Conservation (phyloP, 2,888 invertebrate species). For the Hydropsyche betteni region DNA sequence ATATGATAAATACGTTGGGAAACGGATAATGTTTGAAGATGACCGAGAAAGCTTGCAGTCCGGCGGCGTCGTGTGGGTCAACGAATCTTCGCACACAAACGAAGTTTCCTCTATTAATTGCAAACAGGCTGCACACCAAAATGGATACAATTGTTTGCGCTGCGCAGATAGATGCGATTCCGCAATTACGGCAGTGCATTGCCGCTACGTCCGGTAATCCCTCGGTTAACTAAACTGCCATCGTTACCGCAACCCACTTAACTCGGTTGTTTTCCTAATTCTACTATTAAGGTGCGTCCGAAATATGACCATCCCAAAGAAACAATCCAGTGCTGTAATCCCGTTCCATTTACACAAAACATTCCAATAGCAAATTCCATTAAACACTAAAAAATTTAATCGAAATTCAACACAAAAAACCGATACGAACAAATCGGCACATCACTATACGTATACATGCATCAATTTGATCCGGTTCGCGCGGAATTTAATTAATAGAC, state of each 20-base stretch:
- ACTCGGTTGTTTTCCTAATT: constrained; percentile 35
- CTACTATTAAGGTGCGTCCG: constrained; percentile 16
- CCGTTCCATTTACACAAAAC: too few relatives aligned
- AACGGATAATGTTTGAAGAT: not conserved
- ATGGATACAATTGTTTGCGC: constrained; percentile 3
- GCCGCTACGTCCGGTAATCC: constrained; percentile 30
- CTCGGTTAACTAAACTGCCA: constrained; percentile 33
- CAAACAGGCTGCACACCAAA: not conserved
- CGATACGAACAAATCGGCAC: too few relatives aligned
- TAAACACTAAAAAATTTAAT: too few relatives aligned
- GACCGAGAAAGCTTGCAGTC: not conserved
- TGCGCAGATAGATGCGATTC: constrained; percentile 10
- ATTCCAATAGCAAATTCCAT: too few relatives aligned
- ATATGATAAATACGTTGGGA: too few relatives aligned
- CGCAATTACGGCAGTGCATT: constrained; percentile 21
- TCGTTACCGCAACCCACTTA: constrained; percentile 27
- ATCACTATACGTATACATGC: not conserved
- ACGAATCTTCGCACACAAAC: too few relatives aligned
- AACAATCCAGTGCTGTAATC: too few relatives aligned
- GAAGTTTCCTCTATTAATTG: constrained; percentile 1
- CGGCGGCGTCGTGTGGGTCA: not conserved
- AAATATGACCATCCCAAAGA: not conserved
- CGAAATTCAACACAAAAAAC: too few relatives aligned
- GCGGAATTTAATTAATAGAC: constrained; percentile 28
- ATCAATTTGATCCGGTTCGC: constrained; percentile 16